Conservation (phyloP, 1,140 invertebrate genomes). For the Drosophila serrata region DNA sequence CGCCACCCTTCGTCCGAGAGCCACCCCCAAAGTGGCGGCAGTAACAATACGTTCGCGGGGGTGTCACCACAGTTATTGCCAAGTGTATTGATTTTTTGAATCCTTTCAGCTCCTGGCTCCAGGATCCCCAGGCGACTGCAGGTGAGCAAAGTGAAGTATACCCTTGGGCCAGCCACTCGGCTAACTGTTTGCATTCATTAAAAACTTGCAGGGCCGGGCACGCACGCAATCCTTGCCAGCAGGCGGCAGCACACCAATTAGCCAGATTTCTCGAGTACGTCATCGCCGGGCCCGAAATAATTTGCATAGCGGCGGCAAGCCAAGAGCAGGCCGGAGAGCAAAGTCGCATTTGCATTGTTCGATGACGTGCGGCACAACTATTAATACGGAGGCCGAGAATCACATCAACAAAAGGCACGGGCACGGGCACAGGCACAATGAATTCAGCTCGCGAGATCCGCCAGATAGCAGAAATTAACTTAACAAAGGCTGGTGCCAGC, state of each 20-base stretch:
- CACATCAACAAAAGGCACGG: constrained; percentile 21
- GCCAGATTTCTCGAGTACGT: constrained; percentile 43
- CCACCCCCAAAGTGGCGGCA: constrained; percentile 25
- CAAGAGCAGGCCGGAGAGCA: constrained; percentile 23
- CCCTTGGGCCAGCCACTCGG: constrained; percentile 8
- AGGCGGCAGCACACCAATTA: constrained; percentile 43
- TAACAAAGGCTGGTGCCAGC: constrained; percentile 27
- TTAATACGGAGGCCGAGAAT: constrained; percentile 41
- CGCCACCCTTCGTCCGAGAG: constrained; percentile 10
- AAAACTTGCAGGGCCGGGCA: constrained; percentile 22
- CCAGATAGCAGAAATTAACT: constrained; percentile 45
- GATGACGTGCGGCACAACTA: constrained; percentile 51
- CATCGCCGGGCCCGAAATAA: constrained; percentile 40
- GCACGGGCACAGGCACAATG: constrained; percentile 43
- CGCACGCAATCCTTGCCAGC: constrained; percentile 28
- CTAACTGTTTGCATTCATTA: constrained; percentile 37
- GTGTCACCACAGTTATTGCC: constrained; percentile 43
- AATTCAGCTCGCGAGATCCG: constrained; percentile 36
- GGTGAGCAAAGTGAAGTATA: constrained; percentile 22
- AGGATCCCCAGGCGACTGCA: constrained; percentile 24
- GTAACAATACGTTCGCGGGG: constrained; percentile 30
- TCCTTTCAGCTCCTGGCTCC: constrained; percentile 43
- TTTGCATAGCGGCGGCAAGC: constrained; percentile 40
- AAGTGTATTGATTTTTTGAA: constrained; percentile 57
- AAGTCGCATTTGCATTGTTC: constrained; percentile 53